Base-by-base conservation (phyloP, 2,797 vertebrate genomes). In the Discoglossus pictus region DNA sequence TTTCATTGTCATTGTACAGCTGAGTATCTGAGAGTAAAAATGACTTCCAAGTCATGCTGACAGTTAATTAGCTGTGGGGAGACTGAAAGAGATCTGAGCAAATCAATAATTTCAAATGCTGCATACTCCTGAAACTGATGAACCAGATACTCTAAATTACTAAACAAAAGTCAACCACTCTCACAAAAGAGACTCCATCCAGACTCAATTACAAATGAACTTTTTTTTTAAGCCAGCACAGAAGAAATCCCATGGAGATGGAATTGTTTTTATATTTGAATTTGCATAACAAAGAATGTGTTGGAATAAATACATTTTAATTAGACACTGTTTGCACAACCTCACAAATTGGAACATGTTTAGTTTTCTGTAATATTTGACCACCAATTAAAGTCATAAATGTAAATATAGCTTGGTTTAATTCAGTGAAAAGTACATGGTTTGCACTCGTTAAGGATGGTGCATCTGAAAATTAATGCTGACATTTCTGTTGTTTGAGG, bases 21-120 rank as follows among this genome's bases (percentile, higher is more conserved):
- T 25, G 47, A 61, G 46, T 7, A 35, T 25, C 44, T 12, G 25
- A 17, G 51, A 18, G 36, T 17, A 55, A 23, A 58, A 48, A 70
- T 34, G 44, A 55, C 59, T 56, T 56, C 35, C 31, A 48, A 63
- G 46, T n/a, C 34, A 55, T 42, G 52, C 17, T 42, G 68, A 64
- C 68, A 59, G 60, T 64, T 71, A 71, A 71, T 71, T 71, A 71
- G 61, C 68, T 64, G 68, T 15, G 20, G 36, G 59, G 24, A 44
- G 60, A 58, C 52, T 43, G 60, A 56, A 52, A 64, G 43, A 25
- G 61, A 71, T 64, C 61, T 36, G 34, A 71, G 60, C 68, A 51
- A 71, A 71, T 71, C 68, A 71, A 71, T 71, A 63, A 58, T 71
- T 64, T 64, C 60, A 58, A 71, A 71, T 59, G 44, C 17, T 16